A percentile compares a stretch with the other conserved stretches of the same genome.
These are phyloP conservation scores for Halichoerus grypus DNA, from an alignment of 2,113 vertebrate genomes.

Conservation along the genomic window DNA sequence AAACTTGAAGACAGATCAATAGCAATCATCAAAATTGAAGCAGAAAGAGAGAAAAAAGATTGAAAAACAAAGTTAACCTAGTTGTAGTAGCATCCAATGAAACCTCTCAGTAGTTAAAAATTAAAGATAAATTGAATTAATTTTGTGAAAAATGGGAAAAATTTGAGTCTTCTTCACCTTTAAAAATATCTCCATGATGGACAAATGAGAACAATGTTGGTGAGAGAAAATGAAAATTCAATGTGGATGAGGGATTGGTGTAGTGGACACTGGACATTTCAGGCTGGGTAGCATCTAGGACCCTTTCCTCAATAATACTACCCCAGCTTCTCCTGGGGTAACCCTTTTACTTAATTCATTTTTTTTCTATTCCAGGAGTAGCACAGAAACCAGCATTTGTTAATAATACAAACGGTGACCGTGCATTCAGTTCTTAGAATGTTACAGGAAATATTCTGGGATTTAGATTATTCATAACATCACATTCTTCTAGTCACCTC, in stretches of 20 bases:
- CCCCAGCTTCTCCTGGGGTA: too few species aligned
- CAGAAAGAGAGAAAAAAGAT: background rate
- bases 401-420: background rate
- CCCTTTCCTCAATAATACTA: background rate
- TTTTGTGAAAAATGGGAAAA: background rate
- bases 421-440: background rate
- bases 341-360: background rate
- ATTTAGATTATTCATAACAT: background rate
- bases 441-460: background rate
- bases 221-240: background rate
- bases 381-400: background rate
- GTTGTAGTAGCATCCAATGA: background rate
- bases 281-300: background rate
- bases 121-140: background rate
- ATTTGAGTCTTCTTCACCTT: background rate
- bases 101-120: background rate
- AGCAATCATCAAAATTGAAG: constrained; percentile 17
- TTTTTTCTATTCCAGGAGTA: background rate
- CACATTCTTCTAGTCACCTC: background rate
- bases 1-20: background rate
- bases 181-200: background rate
- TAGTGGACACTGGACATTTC: too few species aligned
- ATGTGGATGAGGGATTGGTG: background rate
- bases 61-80: background rate
- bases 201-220: background rate